Evolutionary conservation across 2,888 invertebrate species (phyloP).

Genomic region (Synergus umbraculus): DNA sequence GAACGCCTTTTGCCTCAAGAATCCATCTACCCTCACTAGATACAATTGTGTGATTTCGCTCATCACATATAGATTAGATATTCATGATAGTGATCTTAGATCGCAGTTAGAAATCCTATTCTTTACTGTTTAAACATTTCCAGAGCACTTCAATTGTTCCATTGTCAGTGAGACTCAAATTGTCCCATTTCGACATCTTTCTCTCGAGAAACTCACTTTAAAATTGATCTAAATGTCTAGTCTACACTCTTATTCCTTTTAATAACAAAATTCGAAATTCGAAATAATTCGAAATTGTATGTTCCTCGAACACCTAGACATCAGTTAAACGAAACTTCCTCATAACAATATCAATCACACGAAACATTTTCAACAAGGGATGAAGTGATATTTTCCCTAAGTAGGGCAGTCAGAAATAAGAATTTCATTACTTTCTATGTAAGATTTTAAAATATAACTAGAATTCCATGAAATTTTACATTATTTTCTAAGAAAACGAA

Average conservation of each 20-base stretch:
- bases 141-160: not conserved
- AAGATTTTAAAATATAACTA: too few relatives aligned
- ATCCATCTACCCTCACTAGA: constrained; percentile 27
- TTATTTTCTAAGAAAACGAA: too few relatives aligned
- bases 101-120: constrained; percentile 41
- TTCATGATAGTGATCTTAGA: constrained; percentile 62
- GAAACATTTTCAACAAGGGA: not conserved
- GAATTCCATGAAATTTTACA: too few relatives aligned
- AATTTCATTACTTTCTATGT: too few relatives aligned
- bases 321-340: not conserved
- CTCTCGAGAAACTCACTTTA: not conserved
- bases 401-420: too few relatives aligned
- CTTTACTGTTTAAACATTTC: not conserved
- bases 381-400: not conserved
- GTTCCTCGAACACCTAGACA: not conserved
- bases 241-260: not conserved
- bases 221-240: not conserved
- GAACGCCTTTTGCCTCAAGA: constrained; percentile 72
- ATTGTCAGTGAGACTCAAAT: not conserved
- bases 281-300: not conserved
- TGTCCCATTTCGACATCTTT: not conserved
- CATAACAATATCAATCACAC: not conserved
- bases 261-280: not conserved
- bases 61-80: constrained; percentile 45
- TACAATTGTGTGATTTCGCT: constrained; percentile 45